A percentile compares a stretch with the other conserved stretches of the same genome.
phyloP scores from a whole-genome alignment of 2,797 vertebrate genomes.

The Dicrostonyx torquatus region DNA sequence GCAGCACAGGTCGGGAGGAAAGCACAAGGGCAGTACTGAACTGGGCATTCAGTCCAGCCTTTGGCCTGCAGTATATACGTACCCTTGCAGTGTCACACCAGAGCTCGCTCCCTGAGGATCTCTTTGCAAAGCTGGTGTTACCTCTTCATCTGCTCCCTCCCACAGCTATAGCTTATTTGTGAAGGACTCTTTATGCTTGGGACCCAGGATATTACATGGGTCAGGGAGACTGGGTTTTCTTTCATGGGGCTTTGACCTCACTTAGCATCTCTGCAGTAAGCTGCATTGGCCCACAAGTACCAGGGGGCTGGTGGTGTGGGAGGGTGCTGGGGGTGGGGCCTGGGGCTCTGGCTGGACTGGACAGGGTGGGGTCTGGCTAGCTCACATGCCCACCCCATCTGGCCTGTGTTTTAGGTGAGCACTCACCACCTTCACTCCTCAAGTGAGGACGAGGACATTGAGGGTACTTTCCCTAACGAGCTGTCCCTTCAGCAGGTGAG shows the following conservation, averaged over 20 bases:
- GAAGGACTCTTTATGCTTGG: neutral
- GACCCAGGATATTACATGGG: neutral
- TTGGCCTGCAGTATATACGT: neutral
- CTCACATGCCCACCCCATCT: conserved; percentile 26
- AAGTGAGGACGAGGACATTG: conserved; percentile 97
- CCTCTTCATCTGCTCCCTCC: neutral
- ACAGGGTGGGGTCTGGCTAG: neutral
- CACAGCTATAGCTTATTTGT: neutral
- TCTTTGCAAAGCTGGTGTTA: neutral
- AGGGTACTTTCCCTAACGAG: conserved; percentile 95
- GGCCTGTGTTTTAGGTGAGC: conserved; percentile 91
- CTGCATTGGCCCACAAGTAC: neutral
- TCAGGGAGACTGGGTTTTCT: neutral
- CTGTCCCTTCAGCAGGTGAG: conserved; percentile 96
- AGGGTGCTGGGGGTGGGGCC: neutral
- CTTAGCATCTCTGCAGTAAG: neutral
- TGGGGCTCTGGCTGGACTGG: conserved; percentile 1
- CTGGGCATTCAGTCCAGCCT: neutral
- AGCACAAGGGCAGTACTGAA: neutral
- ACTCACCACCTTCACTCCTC: conserved; percentile 97
- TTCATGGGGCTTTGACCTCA: neutral
- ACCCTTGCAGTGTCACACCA: neutral
- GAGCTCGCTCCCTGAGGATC: neutral
- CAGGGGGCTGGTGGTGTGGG: neutral
- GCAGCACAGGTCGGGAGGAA: neutral